Base-by-base conservation (phyloP, 2,113 vertebrate genomes). In the Menura novaehollandiae region DNA sequence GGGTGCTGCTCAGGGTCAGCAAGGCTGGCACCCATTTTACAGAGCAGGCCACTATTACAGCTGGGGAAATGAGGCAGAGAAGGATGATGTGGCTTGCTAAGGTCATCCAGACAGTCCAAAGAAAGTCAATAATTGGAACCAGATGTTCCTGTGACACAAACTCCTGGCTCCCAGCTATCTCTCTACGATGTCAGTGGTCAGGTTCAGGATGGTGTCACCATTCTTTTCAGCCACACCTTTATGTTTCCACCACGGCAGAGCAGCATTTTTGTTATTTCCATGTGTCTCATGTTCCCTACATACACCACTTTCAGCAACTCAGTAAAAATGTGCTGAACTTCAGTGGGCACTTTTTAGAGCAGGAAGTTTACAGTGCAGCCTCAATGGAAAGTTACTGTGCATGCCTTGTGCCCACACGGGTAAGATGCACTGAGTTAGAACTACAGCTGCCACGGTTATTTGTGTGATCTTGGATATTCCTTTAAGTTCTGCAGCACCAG, bases 231-330 rank as follows among this genome's bases (percentile, higher is more conserved):
- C 52, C 66, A 56, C 8, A 3, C 19, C 35, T 77, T 86, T 32
- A 30, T 11, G 0, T 23, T 64, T 44, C 47, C 30, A 12, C 19
- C 43, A 24, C 0, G 5, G 49, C 44, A 66, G 16, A 79, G 19
- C 1, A 2, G 28, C 13, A 3, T 66, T 89, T 85, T 33, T 44
- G 37, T 41, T 62, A 37, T 35, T 28, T 27, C 17, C 4, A 0
- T 30, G 43, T 81, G 60, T 18, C 15, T 64, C 3, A 0, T 22
- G 32, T 41, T 22, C 24, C 49, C 52, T 27, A 11, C 26, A 13
- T 5, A 7, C 9, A 11, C 12, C 0, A 0, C 33, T 56, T 74
- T 37, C 79, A 72, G 59, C 30, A 51, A 2, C 18, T 77, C 30
- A 4, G 26, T 22, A 51, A 79, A 67, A 52, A 44, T 24, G 5